Conservation (phyloP, 1,140 invertebrate species). For the Procambarus virginalis region DNA sequence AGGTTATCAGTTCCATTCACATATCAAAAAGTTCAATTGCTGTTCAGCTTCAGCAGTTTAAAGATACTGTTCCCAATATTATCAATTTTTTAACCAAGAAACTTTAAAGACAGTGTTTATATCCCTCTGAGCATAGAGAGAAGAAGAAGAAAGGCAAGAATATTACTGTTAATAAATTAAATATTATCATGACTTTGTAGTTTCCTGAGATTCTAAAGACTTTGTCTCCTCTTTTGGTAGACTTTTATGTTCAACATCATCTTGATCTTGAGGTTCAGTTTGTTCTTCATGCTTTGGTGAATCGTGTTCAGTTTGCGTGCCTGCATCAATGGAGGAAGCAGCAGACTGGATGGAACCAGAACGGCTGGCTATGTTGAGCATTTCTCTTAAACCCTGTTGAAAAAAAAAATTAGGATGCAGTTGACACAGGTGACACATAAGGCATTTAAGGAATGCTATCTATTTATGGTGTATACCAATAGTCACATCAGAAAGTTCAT, state of each 20-base stretch:
- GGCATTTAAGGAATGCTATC: too few relatives aligned
- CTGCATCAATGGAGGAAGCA: constrained; percentile 38
- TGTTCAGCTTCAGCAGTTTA: neutral
- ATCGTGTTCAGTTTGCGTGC: constrained; percentile 61
- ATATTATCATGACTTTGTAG: constrained; percentile 36
- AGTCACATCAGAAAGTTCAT: too few relatives aligned
- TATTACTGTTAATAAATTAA: constrained; percentile 5
- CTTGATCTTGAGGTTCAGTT: neutral
- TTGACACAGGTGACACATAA: too few relatives aligned
- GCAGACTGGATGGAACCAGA: constrained; percentile 51
- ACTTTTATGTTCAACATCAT: neutral
- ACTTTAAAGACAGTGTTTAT: neutral
- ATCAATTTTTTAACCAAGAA: constrained; percentile 2
- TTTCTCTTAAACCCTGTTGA: constrained; percentile 65
- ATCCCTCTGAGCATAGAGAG: constrained; percentile 26
- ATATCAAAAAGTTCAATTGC: neutral
- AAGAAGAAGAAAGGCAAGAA: constrained; percentile 34
- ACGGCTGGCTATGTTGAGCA: constrained; percentile 67
- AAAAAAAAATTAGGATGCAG: too few relatives aligned
- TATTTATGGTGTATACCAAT: too few relatives aligned
- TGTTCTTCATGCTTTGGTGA: neutral
- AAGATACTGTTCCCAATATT: neutral
- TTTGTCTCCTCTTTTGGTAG: neutral
- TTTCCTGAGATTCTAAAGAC: constrained; percentile 11
- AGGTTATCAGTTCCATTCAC: neutral